Conservation (phyloP, 2,113 vertebrate species). For the Tamias sibiricus region DNA sequence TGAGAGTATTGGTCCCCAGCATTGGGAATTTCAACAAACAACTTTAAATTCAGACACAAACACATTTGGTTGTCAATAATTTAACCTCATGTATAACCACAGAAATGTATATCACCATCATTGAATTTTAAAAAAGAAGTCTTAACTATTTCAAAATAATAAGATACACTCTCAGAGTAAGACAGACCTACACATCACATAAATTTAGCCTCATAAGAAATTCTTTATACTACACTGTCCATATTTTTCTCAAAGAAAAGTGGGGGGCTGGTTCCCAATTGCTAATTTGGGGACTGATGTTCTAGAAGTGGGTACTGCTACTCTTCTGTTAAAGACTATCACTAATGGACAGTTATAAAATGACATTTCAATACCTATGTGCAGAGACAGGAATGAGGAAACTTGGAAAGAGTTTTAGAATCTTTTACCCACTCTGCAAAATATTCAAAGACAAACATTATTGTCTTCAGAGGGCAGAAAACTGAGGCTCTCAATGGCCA, state of each 20-base stretch:
- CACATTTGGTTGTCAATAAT: background rate
- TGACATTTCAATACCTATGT: background rate
- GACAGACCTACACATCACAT: background rate
- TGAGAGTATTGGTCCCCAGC: background rate
- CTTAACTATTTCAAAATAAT: slow-evolving; percentile 48
- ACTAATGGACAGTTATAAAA: background rate
- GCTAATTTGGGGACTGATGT: background rate
- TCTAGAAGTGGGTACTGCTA: background rate
- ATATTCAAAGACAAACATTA: background rate
- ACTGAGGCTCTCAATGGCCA: background rate
- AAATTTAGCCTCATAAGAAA: slow-evolving; percentile 38
- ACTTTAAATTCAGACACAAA: background rate
- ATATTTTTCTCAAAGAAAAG: slow-evolving; percentile 52
- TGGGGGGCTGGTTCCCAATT: background rate
- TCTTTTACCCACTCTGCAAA: background rate
- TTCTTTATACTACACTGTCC: background rate
- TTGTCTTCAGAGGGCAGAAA: background rate
- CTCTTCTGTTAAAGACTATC: background rate
- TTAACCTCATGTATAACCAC: background rate
- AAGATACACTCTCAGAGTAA: slow-evolving; percentile 44
- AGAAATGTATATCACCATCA: background rate
- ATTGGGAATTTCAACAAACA: slow-evolving; percentile 32
- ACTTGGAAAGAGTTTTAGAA: background rate
- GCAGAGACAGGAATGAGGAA: background rate
- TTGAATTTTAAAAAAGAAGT: background rate